Evolutionary conservation across 2,888 invertebrate genomes (phyloP), one percentile per base, ranked within the genome.

Genomic region (Dicyrtoma fusca): DNA sequence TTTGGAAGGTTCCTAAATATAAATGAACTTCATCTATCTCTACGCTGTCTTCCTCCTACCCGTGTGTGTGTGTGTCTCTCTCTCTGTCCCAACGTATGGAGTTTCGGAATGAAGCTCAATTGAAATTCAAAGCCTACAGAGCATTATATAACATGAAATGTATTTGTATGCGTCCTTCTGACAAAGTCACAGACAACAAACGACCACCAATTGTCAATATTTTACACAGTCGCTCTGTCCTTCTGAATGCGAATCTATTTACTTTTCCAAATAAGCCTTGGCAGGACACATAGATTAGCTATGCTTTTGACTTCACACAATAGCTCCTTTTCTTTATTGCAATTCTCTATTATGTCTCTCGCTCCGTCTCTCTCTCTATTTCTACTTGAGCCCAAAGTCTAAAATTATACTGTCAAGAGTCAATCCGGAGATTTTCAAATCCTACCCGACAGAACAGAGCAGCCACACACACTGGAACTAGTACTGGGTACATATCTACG

Each of bases 131-230:
- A 53, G 53, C 53, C 21, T 53, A 53, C 53, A 53, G 10, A 53
- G 4, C 23, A 64, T 64, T 64, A 45, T 49, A 25, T 51, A 21
- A 49, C 49, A 21, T 49, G 47, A 51, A 14, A 19, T 21, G 34
- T 14, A 17, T 57, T 26, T 25, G 11, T 23, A 55, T 13, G n/a
- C 21, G 11, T 25, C 23, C 10, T 3, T 57, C 57, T 44, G 64
- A n/a, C 64, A 64, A 49, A 64, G 51, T 49, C 64, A 49, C 14
- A n/a, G 64, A 64, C 51, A 64, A 64, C 49, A 49, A 64, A 64
- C 49, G 47, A 64, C 49, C 10, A 64, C 2, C 25, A 64, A 61
- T 61, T 61, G 61, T 61, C 34, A 26, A 61, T 34, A 61, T 61
- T 26, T 61, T 34, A 26, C 49, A 17, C 19, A 17, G 17, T 34